Evolutionary conservation across 1,140 invertebrate species (phyloP).

Genomic region (Drosophila pandora): DNA sequence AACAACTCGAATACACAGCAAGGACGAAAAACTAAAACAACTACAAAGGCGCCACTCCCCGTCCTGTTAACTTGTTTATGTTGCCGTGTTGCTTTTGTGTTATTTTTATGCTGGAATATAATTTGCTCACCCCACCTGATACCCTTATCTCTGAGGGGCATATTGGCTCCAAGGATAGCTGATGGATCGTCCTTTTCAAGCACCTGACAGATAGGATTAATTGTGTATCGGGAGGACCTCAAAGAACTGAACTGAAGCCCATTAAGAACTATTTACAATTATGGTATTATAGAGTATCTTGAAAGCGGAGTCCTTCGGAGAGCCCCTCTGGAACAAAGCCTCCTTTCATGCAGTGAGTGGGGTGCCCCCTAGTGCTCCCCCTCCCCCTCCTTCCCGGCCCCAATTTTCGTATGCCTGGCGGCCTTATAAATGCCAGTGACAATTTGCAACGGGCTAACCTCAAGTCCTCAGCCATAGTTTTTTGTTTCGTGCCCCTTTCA

Average conservation of each 20-base stretch:
- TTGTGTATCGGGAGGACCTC: neutral
- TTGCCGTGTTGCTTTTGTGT: slow-evolving; percentile 71
- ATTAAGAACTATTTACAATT: too few species aligned
- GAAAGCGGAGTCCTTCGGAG: neutral
- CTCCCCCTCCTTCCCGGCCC: neutral
- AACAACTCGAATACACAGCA: slow-evolving; percentile 24
- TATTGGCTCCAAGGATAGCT: neutral
- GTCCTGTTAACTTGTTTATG: slow-evolving; percentile 78
- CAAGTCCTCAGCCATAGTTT: slow-evolving; percentile 14
- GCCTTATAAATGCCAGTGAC: slow-evolving; percentile 77
- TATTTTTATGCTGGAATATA: slow-evolving; percentile 63
- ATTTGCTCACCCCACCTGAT: slow-evolving; percentile 42
- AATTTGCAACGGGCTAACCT: slow-evolving; percentile 60
- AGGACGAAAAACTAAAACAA: slow-evolving; percentile 28
- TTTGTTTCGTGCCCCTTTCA: neutral
- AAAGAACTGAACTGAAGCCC: too few species aligned
- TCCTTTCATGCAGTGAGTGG: slow-evolving; percentile 5
- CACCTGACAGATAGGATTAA: neutral
- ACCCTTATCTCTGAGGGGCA: neutral
- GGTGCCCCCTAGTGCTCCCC: slow-evolving; percentile 1
- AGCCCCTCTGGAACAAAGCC: slow-evolving; percentile 4
- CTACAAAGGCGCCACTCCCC: slow-evolving; percentile 33
- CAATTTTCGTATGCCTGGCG: slow-evolving; percentile 35
- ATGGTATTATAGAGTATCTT: neutral
- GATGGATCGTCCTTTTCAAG: too few species aligned